Base-by-base conservation (phyloP, 2,113 vertebrate species). In the Alaudala cheleensis region DNA sequence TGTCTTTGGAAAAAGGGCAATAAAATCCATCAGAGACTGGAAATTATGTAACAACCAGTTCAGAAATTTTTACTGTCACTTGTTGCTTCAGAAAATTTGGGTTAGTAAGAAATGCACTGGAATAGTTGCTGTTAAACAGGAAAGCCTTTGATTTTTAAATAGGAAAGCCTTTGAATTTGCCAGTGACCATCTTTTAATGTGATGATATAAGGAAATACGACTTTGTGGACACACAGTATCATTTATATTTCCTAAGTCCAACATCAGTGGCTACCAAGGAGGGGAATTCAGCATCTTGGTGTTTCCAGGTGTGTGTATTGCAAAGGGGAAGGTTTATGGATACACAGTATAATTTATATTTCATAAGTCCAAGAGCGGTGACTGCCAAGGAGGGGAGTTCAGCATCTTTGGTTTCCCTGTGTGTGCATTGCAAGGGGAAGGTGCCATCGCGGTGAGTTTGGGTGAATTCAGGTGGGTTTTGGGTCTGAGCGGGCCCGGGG, bases 191-290 rank as follows among this genome's bases (percentile, higher is more conserved):
- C 2, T 66, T 85, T 53, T 31, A 26, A 34, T 7, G 8, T 9
- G 26, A 10, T 49, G 20, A 7, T 25, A 7, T 60, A 81, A 54
- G 74, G 25, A 86, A 61, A 19, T 12, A 44, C 12, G 3, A 0
- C 12, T 69, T 53, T 4, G 4, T 49, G 37, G 29, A 15, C 16
- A 6, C 18, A 20, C 2, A 5, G 3, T 54, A 1, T 44, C 14
- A 28, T 11, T 61, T 20, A 0, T 14, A 5, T 64, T 69, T 37
- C 1, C 0, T 2, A 20, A 60, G 25, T 23, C 9, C 8, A 5
- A 4, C 9, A 34, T 23, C 65, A 26, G 25, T 1, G 39, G 15
- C 23, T 42, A 1, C 4, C 8, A 6, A 6, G 70, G 42, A 60
- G 54, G 39, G 42, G 25, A 40, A 8, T 42, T 18, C 3, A 31